Conservation (phyloP, 2,113 vertebrate genomes). For the Tetrao urogallus region DNA sequence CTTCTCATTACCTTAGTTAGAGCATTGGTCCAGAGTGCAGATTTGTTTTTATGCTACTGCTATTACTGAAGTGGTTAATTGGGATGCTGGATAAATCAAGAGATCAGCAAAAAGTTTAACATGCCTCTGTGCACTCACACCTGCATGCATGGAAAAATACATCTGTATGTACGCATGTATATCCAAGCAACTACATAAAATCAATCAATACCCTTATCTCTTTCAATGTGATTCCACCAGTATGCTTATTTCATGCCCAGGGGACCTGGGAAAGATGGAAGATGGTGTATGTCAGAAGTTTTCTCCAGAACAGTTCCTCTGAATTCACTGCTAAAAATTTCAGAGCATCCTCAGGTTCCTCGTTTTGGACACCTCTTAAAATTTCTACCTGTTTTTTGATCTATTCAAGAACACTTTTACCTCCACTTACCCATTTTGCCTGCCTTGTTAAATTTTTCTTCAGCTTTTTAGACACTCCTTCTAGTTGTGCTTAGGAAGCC, state of each 20-base stretch:
- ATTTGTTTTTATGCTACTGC: not conserved
- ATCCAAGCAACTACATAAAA: not conserved
- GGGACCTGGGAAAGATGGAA: not conserved
- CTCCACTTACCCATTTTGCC: not conserved
- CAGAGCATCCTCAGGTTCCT: not conserved
- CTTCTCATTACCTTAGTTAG: rapidly evolving
- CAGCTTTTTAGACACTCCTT: not conserved
- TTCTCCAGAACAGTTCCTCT: not conserved
- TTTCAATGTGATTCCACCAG: not conserved
- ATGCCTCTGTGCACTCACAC: not conserved
- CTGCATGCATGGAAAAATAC: rapidly evolving
- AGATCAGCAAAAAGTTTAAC: not conserved
- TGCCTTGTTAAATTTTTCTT: not conserved
- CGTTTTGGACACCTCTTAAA: not conserved
- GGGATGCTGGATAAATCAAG: rapidly evolving
- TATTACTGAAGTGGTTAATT: not conserved
- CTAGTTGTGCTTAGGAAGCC: not conserved
- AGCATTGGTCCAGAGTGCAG: not conserved
- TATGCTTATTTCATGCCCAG: not conserved
- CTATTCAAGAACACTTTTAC: not conserved
- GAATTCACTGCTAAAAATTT: not conserved
- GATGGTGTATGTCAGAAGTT: not conserved
- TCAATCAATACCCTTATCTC: not conserved
- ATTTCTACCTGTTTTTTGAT: not conserved
- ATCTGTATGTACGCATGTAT: rapidly evolving